Conservation (phyloP, 2,797 vertebrate genomes). For the Delichon dasypus region DNA sequence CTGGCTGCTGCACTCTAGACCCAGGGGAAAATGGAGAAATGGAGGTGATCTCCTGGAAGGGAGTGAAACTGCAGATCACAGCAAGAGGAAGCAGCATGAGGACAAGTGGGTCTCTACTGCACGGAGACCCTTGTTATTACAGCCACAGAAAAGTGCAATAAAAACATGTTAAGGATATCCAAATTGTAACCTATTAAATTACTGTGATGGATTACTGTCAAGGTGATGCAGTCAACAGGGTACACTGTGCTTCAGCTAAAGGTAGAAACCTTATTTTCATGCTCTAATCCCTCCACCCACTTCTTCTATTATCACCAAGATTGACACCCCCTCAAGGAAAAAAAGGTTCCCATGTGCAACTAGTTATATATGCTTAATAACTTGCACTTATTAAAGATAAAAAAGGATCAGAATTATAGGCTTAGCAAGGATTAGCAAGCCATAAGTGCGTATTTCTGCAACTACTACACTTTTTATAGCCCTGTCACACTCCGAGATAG, state of each 20-base stretch:
- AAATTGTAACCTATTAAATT: constrained; percentile 35
- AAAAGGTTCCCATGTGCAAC: constrained; percentile 45
- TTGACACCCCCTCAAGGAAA: constrained; percentile 37
- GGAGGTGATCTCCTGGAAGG: neutral
- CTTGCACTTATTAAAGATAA: constrained; percentile 58
- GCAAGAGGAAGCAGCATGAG: neutral
- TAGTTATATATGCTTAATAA: constrained; percentile 63
- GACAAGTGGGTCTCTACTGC: neutral
- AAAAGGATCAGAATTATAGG: constrained; percentile 63
- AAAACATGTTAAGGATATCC: neutral
- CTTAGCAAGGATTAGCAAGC: constrained; percentile 60
- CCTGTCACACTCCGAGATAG: constrained; percentile 44
- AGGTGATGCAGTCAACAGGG: constrained; percentile 23
- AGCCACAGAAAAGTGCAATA: neutral
- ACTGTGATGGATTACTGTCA: constrained; percentile 37
- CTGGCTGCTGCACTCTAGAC: neutral
- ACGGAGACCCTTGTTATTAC: neutral
- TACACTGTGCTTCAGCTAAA: constrained; percentile 41
- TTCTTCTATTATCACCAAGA: constrained; percentile 45
- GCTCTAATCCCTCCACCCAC: constrained; percentile 52
- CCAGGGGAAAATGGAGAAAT: neutral
- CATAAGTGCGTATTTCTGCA: constrained; percentile 47
- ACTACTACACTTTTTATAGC: constrained; percentile 66
- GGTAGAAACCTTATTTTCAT: constrained; percentile 50
- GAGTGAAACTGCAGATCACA: neutral